Conservation (phyloP, 1,140 invertebrate genomes). For the Achroia grisella region DNA sequence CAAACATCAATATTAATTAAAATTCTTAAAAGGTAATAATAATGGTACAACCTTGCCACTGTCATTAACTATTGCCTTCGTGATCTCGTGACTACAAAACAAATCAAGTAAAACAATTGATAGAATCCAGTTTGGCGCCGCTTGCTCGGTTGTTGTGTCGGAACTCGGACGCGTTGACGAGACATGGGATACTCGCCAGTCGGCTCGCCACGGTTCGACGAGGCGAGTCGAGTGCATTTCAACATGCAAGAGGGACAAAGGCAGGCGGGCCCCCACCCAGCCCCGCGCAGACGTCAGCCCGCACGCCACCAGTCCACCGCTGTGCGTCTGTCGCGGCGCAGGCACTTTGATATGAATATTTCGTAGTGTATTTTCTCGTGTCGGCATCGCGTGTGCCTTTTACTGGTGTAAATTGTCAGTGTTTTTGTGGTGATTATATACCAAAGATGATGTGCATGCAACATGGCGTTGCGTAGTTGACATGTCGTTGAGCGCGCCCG, state of each 20-base stretch:
- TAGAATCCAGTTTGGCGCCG: slow-evolving; percentile 1
- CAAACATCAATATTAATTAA: too few species aligned
- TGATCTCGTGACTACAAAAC: slow-evolving; percentile 2
- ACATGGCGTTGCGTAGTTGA: slow-evolving; percentile 68
- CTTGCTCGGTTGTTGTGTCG: slow-evolving; percentile 4
- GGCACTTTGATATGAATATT: slow-evolving; percentile 32
- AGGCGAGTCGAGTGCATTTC: slow-evolving; percentile 48
- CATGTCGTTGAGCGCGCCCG: slow-evolving; percentile 68
- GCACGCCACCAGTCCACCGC: slow-evolving; percentile 56
- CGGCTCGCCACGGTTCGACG: slow-evolving; percentile 24
- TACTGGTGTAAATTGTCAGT: slow-evolving; percentile 50
- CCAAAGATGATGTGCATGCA: slow-evolving; percentile 45
- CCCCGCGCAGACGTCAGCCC: slow-evolving; percentile 30
- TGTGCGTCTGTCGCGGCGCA: slow-evolving; percentile 62
- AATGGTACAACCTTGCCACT: too few species aligned
- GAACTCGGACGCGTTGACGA: slow-evolving; percentile 17
- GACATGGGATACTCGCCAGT: slow-evolving; percentile 24
- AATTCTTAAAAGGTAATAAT: too few species aligned
- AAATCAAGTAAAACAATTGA: slow-evolving; percentile 18
- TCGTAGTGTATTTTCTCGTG: slow-evolving; percentile 25
- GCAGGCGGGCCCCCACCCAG: slow-evolving; percentile 54
- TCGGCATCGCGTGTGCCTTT: slow-evolving; percentile 47
- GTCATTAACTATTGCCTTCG: too few species aligned
- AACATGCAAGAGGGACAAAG: slow-evolving; percentile 51
- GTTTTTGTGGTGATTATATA: slow-evolving; percentile 41